phyloP scores from a whole-genome alignment of 2,113 vertebrate species.

The Sylvia atricapilla region DNA sequence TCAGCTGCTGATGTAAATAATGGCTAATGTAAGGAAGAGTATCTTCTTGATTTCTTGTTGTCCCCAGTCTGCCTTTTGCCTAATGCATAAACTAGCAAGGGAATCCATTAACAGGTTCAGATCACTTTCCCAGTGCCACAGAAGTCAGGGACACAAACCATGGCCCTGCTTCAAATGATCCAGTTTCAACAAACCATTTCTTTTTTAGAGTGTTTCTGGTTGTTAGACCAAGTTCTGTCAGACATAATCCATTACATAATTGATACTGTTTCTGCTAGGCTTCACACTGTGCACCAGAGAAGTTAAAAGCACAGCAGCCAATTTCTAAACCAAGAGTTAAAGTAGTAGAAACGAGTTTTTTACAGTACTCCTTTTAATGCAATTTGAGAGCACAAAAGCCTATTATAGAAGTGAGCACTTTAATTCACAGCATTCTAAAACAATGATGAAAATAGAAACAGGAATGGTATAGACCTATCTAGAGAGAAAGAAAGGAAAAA shows the following conservation, averaged over 20 bases:
- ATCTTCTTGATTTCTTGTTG: not conserved
- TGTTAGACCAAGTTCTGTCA: not conserved
- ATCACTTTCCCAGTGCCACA: not conserved
- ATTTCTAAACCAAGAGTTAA: not conserved
- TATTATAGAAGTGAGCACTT: not conserved
- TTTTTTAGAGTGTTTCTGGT: not conserved
- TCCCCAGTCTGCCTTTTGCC: not conserved
- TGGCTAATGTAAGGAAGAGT: not conserved
- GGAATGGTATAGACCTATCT: not conserved
- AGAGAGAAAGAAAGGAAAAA: not conserved
- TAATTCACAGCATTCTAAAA: conserved; percentile 18
- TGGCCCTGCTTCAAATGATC: not conserved
- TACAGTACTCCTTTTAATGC: not conserved
- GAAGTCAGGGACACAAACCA: not conserved
- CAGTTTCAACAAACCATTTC: not conserved
- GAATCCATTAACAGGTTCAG: not conserved
- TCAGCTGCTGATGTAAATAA: not conserved
- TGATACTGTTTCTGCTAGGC: not conserved
- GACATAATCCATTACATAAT: not conserved
- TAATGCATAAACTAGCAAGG: not conserved
- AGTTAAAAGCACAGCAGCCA: not conserved
- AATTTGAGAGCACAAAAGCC: not conserved
- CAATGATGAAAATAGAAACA: conserved; percentile 13
- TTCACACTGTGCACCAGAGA: not conserved
- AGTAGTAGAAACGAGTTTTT: not conserved